Base-by-base conservation (phyloP, 2,113 vertebrate genomes). In the Platysteira castanea region DNA sequence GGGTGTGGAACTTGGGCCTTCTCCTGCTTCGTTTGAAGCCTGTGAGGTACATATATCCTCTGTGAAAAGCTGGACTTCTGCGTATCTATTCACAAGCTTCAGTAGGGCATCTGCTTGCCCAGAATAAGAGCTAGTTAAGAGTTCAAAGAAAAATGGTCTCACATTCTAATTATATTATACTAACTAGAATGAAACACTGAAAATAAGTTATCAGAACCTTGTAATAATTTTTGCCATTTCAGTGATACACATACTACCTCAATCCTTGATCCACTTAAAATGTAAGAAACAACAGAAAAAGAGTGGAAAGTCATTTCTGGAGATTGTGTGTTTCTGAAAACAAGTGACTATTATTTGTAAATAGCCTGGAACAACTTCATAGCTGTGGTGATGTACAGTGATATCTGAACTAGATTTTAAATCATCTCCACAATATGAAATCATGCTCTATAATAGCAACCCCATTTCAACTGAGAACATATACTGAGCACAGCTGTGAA, bases 31-130 rank as follows among this genome's bases (percentile, higher is more conserved):
- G 9, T 64, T 49, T n/a, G 28, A 19, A 39, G 18, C 7, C 20
- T 11, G 1, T 50, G 15, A 12, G 10, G 4, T 52, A 39, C 1
- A 0, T 27, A 14, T 15, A 60, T 3, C 5, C 5, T 41, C 23
- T 21, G 0, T 23, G 60, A 74, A 60, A 74, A 22, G 1, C 3
- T 44, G 6, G 6, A 28, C 19, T 59, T 44, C 37, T 67, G 27
- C 6, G 16, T 53, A 33, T 30, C 15, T 13, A 11, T 63, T 56
- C 47, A 56, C 7, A 39, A 56, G 3, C 3, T 60, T 92, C 74
- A 56, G 6, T 18, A 47, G 4, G 7, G 1, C 5, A 52, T 50
- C 30, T 6, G 4, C 53, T 61, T 87, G 6, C 8, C 15, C 9
- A n/a, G 23, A 27, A 6, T 7, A 47, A 56, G 11, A 33, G 4